Evolutionary conservation across 2,113 vertebrate genomes (phyloP).

Genomic region (Furnarius figulus): DNA sequence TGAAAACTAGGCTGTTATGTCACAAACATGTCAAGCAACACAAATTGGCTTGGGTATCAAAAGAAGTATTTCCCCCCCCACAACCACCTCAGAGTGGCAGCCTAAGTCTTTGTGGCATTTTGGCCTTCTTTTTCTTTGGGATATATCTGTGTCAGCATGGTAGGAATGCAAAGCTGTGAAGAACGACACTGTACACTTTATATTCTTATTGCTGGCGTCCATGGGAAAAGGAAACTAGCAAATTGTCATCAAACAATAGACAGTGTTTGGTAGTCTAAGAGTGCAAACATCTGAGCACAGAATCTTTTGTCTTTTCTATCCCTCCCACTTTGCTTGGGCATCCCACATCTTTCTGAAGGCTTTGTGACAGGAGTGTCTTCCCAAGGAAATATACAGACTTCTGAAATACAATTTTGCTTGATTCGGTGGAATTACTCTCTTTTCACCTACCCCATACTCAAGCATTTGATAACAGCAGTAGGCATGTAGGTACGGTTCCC

Average conservation of each 20-base stretch:
- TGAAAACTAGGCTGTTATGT: neutral
- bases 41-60: neutral
- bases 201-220: neutral
- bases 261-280: neutral
- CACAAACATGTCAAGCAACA: neutral
- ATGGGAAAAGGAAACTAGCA: neutral
- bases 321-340: neutral
- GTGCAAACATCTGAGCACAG: neutral
- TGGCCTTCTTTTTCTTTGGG: neutral
- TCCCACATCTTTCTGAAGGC: neutral
- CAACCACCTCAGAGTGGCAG: neutral
- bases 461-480: neutral
- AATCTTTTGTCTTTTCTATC: neutral
- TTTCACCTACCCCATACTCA: neutral
- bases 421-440: neutral
- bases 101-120: neutral
- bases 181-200: neutral
- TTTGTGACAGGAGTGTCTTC: neutral
- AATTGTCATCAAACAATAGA: neutral
- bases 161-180: neutral
- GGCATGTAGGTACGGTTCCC: neutral
- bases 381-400: neutral
- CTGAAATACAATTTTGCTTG: neutral
- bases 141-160: neutral
- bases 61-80: neutral